phyloP scores from a whole-genome alignment of 2,113 vertebrate genomes.

The Lophius piscatorius region DNA sequence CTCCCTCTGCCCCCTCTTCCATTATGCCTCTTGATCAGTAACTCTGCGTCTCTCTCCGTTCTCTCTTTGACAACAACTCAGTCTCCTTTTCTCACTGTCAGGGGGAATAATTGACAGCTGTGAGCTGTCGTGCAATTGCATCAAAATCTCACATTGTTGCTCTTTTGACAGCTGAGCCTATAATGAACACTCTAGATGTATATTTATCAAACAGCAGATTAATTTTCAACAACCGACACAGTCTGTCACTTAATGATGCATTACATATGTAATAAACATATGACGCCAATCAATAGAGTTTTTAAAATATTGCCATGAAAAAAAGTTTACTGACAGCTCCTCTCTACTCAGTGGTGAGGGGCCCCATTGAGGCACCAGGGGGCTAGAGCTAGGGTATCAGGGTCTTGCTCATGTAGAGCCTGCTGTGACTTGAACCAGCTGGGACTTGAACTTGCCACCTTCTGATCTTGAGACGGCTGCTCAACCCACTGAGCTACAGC shows the following conservation, averaged over 20 bases:
- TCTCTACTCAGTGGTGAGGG: too few relatives aligned
- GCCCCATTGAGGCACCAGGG: too few relatives aligned
- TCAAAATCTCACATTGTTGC: conserved; percentile 52
- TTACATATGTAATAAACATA: too few relatives aligned
- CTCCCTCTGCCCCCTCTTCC: not conserved
- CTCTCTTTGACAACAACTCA: conserved; percentile 9
- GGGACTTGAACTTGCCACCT: too few relatives aligned
- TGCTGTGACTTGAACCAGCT: too few relatives aligned
- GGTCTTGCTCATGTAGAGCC: too few relatives aligned
- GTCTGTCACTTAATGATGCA: conserved; percentile 12
- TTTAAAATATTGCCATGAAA: too few relatives aligned
- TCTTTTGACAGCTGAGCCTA: conserved; percentile 13
- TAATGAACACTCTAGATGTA: conserved; percentile 9
- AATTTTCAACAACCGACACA: not conserved
- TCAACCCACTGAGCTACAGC: too few relatives aligned
- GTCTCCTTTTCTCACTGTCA: conserved; percentile 34
- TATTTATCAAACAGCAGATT: conserved; percentile 9
- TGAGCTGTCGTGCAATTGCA: conserved; percentile 61
- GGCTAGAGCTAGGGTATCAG: too few relatives aligned
- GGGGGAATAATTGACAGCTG: conserved; percentile 41
- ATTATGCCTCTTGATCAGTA: conserved; percentile 38
- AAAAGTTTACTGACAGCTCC: too few relatives aligned
- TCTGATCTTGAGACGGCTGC: too few relatives aligned
- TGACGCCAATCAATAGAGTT: too few relatives aligned
- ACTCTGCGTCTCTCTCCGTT: conserved; percentile 31